Evolutionary conservation across 2,888 invertebrate species (phyloP).

Genomic region (Thumatha senex): DNA sequence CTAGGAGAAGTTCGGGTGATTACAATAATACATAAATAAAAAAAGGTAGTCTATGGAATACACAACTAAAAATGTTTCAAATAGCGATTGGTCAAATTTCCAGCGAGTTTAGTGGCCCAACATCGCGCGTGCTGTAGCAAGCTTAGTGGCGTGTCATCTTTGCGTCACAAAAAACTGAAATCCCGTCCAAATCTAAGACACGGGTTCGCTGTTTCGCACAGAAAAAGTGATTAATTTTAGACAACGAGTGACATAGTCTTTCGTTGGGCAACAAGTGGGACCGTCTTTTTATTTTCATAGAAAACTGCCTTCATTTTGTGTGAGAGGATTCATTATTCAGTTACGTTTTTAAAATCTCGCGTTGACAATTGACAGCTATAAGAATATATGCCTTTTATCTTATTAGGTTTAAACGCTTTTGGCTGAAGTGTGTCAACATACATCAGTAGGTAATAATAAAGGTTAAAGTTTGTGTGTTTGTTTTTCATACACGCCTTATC

Average conservation of each 20-base stretch:
- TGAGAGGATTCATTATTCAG: not conserved
- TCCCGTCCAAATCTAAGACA: conserved; percentile 17
- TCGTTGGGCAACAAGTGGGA: conserved; percentile 27
- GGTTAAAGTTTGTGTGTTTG: no score
- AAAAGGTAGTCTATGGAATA: no score
- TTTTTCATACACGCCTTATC: no score
- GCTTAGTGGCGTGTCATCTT: conserved; percentile 13
- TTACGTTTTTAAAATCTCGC: not conserved
- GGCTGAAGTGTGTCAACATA: no score
- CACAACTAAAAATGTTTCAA: no score
- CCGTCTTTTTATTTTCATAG: conserved; percentile 18
- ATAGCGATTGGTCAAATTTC: no score
- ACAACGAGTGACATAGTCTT: conserved; percentile 3
- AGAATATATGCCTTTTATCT: no score
- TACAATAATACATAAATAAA: no score
- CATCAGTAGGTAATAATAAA: no score
- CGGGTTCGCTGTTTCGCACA: not conserved
- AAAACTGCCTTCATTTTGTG: conserved; percentile 6
- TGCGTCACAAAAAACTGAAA: conserved; percentile 13
- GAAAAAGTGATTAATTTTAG: conserved; percentile 23
- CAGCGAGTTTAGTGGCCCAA: conserved; percentile 12
- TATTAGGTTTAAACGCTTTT: no score
- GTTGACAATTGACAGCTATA: no score
- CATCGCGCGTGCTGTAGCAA: conserved; percentile 1
- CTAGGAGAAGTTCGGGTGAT: no score